These are phyloP conservation scores for Bicyclus anynana DNA, from an alignment of 1,140 invertebrate species.

Conservation along the genomic window DNA sequence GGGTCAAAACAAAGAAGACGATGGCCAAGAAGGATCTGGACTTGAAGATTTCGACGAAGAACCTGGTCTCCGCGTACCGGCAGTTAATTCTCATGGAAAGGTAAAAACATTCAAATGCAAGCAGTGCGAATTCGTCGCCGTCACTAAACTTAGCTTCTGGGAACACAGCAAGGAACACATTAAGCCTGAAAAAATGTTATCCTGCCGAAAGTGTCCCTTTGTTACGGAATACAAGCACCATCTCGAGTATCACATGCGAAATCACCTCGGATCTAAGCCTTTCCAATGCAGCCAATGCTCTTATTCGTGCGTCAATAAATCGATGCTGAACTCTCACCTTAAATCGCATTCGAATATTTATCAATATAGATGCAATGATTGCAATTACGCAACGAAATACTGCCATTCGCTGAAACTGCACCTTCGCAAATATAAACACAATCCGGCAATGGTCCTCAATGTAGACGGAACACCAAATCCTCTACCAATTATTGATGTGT, in stretches of 20 bases:
- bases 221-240: constrained; percentile 99
- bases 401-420: constrained; percentile 98
- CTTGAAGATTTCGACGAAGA: constrained; percentile 81
- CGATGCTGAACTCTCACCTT: constrained; percentile 99
- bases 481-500: constrained; percentile 92
- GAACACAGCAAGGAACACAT: constrained; percentile 94
- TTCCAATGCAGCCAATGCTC: constrained; percentile 96
- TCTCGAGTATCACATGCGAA: constrained; percentile 96
- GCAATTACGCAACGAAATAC: constrained; percentile 98
- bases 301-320: constrained; percentile 98
- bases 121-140: constrained; percentile 90
- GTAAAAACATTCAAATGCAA: constrained; percentile 95
- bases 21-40: constrained; percentile 72
- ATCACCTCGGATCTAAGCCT: constrained; percentile 97
- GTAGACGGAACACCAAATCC: constrained; percentile 92
- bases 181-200: constrained; percentile 93
- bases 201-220: constrained; percentile 95
- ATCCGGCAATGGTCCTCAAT: constrained; percentile 91
- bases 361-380: constrained; percentile 96
- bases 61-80: constrained; percentile 81
- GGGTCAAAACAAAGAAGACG: constrained; percentile 47
- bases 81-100: constrained; percentile 89
- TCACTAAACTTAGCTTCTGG: constrained; percentile 96
- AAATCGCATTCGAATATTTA: constrained; percentile 99
- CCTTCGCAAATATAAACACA: constrained; percentile 93